Base-by-base conservation (phyloP, 2,888 invertebrate genomes). In the Platycheirus rosarum region DNA sequence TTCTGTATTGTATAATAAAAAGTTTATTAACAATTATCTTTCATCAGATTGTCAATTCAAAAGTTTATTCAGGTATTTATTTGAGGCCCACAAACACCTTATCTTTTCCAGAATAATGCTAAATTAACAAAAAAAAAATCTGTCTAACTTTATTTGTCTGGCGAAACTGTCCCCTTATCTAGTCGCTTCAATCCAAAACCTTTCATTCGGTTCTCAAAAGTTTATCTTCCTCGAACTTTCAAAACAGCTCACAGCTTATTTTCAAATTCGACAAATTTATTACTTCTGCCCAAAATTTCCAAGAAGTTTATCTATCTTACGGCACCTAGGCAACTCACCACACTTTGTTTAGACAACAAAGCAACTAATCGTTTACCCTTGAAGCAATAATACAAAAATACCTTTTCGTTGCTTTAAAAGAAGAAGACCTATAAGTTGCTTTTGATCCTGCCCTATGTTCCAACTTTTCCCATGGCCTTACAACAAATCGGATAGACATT, bases 401-500 rank as follows among this genome's bases (percentile, higher is more conserved):
- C n/a, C 18, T 14, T 13, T 2, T 11, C 2, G 5, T 1, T 13
- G 11, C 29, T 49, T 16, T 44, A n/a, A n/a, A n/a, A n/a, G n/a
- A n/a, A n/a, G n/a, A n/a, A n/a, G n/a, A 32, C n/a, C 18, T 14
- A 26, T 2, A 16, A 6, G 5, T 1, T 13, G 11, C 29, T 49
- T 16, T 44, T 18, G 40, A 16, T 13, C 11, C 23, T 40, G 55
- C 23, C 23, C 26, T 57, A 14, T 40, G 55, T 44, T 14, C 46
- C 65, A 70, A 62, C 80, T 62, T 70, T 62, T 80, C 70, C 60
- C 32, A 42, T 66, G 76, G 11, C 35, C 9, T 55, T n/a, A n/a
- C 13, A 23, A 8, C 46, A 66, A 14, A 74, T 74, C 66, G 68
- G 62, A 73, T 77, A 73, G 71, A 44, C 66, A 77, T 77, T 82